Evolutionary conservation across 1,140 invertebrate species (phyloP), one percentile per base, ranked within the genome.

Genomic region (Scaptomyza hsui): DNA sequence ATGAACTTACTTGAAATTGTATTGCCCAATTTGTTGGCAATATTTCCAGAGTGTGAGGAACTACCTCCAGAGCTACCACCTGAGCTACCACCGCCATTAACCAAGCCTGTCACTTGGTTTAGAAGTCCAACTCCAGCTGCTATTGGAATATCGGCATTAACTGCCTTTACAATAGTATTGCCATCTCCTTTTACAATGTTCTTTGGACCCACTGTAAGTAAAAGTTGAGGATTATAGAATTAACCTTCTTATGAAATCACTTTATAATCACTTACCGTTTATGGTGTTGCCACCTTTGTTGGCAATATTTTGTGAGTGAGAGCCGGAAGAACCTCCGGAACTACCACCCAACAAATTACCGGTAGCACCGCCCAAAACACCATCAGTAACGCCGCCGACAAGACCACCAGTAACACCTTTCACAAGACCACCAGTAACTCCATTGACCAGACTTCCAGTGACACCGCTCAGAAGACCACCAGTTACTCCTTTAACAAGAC

Each of bases 271-370:
- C 49, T 37, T n/a, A 52, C 49, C 21, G 6, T 4, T 37, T 1
- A 52, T 21, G 5, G 32, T 39, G 13, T 52, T 52, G 5, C 49
- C 49, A 9, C 49, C 49, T 6, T 21, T 12, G 32, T 52, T 52
- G 16, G 32, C 48, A 6, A 51, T 51, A 19, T 29, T 29, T 12
- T 29, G 47, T 12, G 3, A 10, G 18, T 16, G 18, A 6, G 26
- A 10, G 7, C 6, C 7, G 1, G 7, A 6, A 29, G 26, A 6
- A 9, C 26, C 26, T 29, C 26, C 9, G 9, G 26, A 6, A 9
- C 26, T 5, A 9, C 26, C 26, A 5, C 26, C 26, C 26, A 21
- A 21, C 19, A 21, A 21, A 21, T 21, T 21, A 29, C 26, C 26
- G 1, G 6, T 29, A 29, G 5, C 6, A 1, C 26, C 26, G 9